These are phyloP conservation scores for Cremastobaeus sp. DNA, from an alignment of 2,888 invertebrate species.

Conservation along the genomic window DNA sequence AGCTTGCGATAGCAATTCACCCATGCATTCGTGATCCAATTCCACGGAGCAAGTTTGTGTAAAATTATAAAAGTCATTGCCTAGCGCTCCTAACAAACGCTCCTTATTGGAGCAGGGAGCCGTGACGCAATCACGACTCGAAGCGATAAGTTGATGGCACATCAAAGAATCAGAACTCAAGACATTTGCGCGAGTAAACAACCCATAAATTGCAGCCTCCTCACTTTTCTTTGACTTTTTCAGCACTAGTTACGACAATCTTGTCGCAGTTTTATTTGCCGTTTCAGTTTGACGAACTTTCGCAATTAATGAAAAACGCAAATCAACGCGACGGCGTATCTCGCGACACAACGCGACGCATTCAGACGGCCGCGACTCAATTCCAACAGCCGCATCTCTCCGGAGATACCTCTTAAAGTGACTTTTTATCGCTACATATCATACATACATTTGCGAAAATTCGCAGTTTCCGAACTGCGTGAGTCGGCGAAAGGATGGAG, in stretches of 20 bases:
- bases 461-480: conserved; percentile 17
- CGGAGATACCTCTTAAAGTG: conserved; percentile 21
- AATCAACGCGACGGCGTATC: too few species aligned
- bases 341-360: neutral
- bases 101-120: neutral
- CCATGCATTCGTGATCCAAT: too few species aligned
- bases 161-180: conserved; percentile 20
- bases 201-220: conserved; percentile 9
- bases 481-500: conserved; percentile 7
- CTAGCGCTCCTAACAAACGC: conserved; percentile 12
- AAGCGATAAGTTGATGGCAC: conserved; percentile 14
- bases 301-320: conserved; percentile 18
- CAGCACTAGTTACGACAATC: conserved; percentile 14
- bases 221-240: conserved; percentile 24
- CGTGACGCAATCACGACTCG: neutral
- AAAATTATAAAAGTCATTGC: conserved; percentile 29
- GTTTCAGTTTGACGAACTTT: conserved; percentile 7
- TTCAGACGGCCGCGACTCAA: too few species aligned
- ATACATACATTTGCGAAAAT: conserved; percentile 26
- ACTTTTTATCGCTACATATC: conserved; percentile 33
- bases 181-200: conserved; percentile 19
- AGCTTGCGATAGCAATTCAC: too few species aligned
- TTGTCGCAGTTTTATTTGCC: conserved; percentile 10
- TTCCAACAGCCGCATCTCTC: too few species aligned
- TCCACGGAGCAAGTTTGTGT: too few species aligned